Percentiles rank a stretch among this genome's conserved stretches.
Evolutionary conservation across 2,888 invertebrate genomes (phyloP).

Genomic region (Calameuta filiformis): DNA sequence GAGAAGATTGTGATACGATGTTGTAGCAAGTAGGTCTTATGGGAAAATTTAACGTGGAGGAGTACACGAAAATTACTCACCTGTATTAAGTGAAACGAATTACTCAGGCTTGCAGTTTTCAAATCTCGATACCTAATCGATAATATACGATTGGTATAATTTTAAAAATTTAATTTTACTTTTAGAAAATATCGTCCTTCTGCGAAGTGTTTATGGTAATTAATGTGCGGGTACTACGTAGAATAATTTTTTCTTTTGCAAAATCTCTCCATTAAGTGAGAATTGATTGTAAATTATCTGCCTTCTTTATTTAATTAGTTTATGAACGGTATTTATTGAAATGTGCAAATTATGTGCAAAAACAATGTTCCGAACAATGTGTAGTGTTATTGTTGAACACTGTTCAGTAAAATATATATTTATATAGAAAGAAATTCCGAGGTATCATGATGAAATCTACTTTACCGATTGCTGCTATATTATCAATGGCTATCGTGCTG

Average conservation of each 20-base stretch:
- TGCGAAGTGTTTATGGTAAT: not conserved
- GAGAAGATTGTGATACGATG: slow-evolving; percentile 16
- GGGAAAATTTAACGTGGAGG: not conserved
- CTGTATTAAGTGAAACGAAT: not conserved
- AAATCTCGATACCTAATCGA: not conserved
- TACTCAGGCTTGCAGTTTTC: not conserved
- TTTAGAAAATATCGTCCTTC: not conserved
- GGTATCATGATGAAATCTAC: not conserved
- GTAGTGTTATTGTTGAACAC: slow-evolving; percentile 22
- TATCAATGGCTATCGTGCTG: not conserved
- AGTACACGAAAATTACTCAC: not conserved
- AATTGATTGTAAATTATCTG: not conserved
- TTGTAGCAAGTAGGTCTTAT: not conserved
- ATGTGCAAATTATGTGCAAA: not conserved
- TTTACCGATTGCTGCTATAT: not conserved
- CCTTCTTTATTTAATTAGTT: not conserved
- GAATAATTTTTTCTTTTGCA: not conserved
- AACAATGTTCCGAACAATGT: not conserved
- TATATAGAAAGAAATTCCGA: not conserved
- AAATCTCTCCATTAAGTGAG: not conserved
- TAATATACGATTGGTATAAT: not conserved
- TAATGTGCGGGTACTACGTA: not conserved
- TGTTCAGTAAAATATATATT: slow-evolving; percentile 35
- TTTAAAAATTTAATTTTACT: not conserved
- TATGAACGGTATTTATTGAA: not conserved